Conservation (phyloP, 1,140 invertebrate genomes). For the Riptortus pedestris region DNA sequence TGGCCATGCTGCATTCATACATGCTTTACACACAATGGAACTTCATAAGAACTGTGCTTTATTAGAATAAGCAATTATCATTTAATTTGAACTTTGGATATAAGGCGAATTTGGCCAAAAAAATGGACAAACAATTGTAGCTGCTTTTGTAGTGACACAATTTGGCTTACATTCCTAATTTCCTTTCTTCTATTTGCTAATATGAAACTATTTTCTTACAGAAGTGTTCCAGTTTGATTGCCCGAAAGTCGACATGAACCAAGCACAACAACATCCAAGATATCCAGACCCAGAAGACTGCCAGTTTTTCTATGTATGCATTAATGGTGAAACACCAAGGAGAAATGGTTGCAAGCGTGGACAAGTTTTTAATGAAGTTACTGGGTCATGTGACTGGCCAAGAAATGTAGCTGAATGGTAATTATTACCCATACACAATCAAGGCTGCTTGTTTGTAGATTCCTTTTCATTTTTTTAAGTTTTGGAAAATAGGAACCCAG, state of each 20-base stretch:
- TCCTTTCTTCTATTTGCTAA: too few relatives aligned
- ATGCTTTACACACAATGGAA: too few relatives aligned
- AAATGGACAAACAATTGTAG: too few relatives aligned
- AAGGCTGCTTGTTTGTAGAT: neutral
- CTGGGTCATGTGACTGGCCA: slow-evolving; percentile 74
- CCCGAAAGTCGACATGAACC: slow-evolving; percentile 60
- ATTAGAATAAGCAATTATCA: too few relatives aligned
- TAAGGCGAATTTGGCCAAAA: too few relatives aligned
- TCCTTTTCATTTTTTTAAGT: neutral
- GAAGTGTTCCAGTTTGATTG: slow-evolving; percentile 79
- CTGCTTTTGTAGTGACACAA: too few relatives aligned
- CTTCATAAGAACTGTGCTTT: too few relatives aligned
- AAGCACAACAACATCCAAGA: slow-evolving; percentile 66
- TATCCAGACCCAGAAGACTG: slow-evolving; percentile 83
- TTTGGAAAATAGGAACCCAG: too few relatives aligned
- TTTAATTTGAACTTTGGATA: too few relatives aligned
- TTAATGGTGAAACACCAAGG: slow-evolving; percentile 70
- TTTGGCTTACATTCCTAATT: too few relatives aligned
- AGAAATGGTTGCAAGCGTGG: slow-evolving; percentile 77
- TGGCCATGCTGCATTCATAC: too few relatives aligned
- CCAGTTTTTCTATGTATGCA: slow-evolving; percentile 84
- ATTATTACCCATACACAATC: slow-evolving; percentile 31
- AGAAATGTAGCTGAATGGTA: slow-evolving; percentile 85
- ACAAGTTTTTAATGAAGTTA: slow-evolving; percentile 79
- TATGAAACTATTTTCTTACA: too few relatives aligned